Percentiles rank a stretch among this genome's conserved stretches.
Conservation (phyloP, 30 jellyfish, hydroid and myxozoan species). For the Phacellophora camtschatica region DNA sequence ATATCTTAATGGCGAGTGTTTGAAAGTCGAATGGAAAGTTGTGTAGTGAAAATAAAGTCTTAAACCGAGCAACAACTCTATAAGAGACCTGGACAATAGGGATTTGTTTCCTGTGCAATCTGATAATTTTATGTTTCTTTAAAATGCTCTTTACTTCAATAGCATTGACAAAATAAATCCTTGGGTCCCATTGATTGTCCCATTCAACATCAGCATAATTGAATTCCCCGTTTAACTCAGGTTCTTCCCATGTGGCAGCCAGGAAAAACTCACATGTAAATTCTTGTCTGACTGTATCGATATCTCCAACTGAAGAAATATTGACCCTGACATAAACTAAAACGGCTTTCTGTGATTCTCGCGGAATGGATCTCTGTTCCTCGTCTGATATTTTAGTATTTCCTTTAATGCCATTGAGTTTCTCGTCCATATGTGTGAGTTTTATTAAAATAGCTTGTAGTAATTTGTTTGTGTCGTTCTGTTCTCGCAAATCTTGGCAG, state of each 20-base stretch:
- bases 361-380: conserved; percentile 18
- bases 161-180: conserved; percentile 84
- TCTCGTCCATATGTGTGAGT: conserved; percentile 24
- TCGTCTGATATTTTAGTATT: conserved; percentile 55
- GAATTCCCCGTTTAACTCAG: conserved; percentile 37
- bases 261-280: conserved; percentile 83
- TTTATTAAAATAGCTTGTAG: conserved; percentile 9
- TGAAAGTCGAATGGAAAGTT: conserved; percentile 86
- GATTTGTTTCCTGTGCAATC: conserved; percentile 10
- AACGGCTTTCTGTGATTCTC: conserved; percentile 35
- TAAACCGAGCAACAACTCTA: conserved; percentile 88
- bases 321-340: conserved; percentile 60
- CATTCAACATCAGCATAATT: conserved; percentile 49
- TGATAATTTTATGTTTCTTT: conserved; percentile 60
- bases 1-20: conserved; percentile 66
- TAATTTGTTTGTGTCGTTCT: neutral
- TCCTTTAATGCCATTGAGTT: conserved; percentile 25
- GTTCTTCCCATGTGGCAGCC: conserved; percentile 96
- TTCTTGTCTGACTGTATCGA: conserved; percentile 84
- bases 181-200: conserved; percentile 86
- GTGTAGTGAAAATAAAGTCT: conserved; percentile 69
- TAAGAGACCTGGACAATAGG: conserved; percentile 80
- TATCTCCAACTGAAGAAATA: conserved; percentile 67
- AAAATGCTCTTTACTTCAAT: conserved; percentile 76
- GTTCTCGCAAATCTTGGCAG: neutral